These are phyloP conservation scores for Sebastes kiyomatsui DNA, from an alignment of 2,797 vertebrate species.

Conservation along the genomic window DNA sequence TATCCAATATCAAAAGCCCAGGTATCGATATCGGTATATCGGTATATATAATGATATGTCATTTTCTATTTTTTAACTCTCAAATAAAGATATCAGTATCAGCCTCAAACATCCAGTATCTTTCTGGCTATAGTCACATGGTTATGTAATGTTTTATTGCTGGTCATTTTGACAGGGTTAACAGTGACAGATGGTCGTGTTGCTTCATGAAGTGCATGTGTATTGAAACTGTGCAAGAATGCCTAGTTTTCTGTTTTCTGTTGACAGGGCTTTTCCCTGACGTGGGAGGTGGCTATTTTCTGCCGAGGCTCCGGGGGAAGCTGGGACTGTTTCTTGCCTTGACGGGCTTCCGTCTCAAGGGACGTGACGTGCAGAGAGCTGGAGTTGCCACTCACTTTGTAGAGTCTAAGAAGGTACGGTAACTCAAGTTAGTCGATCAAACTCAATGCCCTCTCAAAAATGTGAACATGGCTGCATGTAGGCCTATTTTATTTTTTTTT, in stretches of 20 bases:
- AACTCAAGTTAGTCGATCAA: too few species aligned
- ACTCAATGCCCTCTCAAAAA: not conserved
- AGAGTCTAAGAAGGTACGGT: slow-evolving; percentile 87
- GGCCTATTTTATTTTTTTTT: too few species aligned
- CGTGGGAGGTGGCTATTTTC: slow-evolving; percentile 95
- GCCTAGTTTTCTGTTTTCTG: not conserved
- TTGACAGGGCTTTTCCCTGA: slow-evolving; percentile 94
- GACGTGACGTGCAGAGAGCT: slow-evolving; percentile 90
- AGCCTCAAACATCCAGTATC: not conserved
- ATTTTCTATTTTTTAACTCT: too few species aligned
- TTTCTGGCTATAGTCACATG: not conserved
- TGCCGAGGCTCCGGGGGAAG: slow-evolving; percentile 91
- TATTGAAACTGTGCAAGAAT: not conserved
- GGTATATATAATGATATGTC: too few species aligned
- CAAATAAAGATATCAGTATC: not conserved
- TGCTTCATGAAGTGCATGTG: not conserved
- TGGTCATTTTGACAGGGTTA: not conserved
- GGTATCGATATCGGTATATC: too few species aligned
- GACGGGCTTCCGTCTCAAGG: slow-evolving; percentile 93
- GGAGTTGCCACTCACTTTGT: slow-evolving; percentile 96
- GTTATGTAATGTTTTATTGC: not conserved
- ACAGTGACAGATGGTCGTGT: not conserved
- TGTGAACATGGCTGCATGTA: not conserved
- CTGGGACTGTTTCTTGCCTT: slow-evolving; percentile 91
- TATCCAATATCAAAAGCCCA: too few species aligned